A percentile compares a stretch with the other conserved stretches of the same genome.
These are phyloP conservation scores for Morelia viridis DNA, from an alignment of 2,797 vertebrate species.

Conservation along the genomic window DNA sequence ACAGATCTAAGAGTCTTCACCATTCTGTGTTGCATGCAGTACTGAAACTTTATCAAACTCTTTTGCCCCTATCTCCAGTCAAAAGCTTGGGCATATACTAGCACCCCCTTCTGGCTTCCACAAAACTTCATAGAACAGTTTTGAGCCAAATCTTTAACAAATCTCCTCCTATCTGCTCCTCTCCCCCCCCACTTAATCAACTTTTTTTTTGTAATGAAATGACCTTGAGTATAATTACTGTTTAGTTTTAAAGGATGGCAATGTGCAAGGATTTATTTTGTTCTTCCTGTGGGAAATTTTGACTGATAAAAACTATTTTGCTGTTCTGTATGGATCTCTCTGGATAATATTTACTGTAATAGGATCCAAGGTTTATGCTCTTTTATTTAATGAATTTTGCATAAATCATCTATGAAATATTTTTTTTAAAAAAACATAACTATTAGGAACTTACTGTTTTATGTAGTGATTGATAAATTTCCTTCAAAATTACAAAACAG, in stretches of 20 bases:
- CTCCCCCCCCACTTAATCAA: background rate
- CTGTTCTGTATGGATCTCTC: background rate
- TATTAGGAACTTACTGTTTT: background rate
- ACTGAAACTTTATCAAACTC: constrained; percentile 32
- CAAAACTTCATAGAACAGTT: constrained; percentile 7
- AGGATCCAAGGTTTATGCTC: background rate
- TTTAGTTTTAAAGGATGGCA: constrained; percentile 6
- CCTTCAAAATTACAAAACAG: constrained; percentile 3
- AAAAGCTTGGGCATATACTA: constrained; percentile 32
- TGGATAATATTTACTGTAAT: background rate
- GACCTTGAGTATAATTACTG: constrained; percentile 21
- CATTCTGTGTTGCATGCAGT: background rate
- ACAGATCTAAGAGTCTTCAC: background rate
- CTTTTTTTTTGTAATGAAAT: constrained; percentile 1
- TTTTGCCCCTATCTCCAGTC: background rate
- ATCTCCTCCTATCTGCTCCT: background rate
- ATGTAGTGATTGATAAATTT: background rate
- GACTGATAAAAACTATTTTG: background rate
- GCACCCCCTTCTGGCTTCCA: constrained; percentile 59
- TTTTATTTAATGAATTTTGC: background rate
- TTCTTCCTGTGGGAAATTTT: background rate
- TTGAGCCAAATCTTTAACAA: background rate
- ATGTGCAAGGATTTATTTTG: background rate
- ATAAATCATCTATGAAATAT: background rate
- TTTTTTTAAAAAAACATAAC: background rate